These are phyloP conservation scores for Lepidiolamprologus cunningtoni DNA, from an alignment of 2,113 vertebrate genomes.

Conservation along the genomic window DNA sequence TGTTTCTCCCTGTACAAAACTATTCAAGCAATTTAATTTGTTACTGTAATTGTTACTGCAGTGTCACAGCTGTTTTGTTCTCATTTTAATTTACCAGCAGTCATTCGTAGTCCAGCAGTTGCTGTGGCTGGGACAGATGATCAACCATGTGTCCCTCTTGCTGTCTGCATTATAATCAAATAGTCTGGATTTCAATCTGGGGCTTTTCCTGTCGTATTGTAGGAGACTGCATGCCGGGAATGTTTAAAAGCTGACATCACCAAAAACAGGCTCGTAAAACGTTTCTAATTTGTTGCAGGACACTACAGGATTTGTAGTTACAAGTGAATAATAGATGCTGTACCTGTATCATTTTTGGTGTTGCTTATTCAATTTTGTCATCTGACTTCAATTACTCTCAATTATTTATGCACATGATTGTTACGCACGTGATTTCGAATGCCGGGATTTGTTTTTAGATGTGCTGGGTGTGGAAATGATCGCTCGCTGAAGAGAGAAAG, in stretches of 20 bases:
- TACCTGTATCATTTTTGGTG: background rate
- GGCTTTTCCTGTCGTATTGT: background rate
- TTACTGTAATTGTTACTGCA: background rate
- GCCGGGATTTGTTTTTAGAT: background rate
- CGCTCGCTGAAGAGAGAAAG: background rate
- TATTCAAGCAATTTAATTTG: background rate
- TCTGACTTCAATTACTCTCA: background rate
- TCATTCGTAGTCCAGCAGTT: background rate
- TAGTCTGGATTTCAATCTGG: background rate
- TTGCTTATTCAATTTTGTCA: background rate
- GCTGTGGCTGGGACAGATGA: background rate
- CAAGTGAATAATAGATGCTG: background rate
- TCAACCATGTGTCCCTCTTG: background rate
- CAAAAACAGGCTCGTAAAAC: background rate
- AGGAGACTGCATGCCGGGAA: background rate
- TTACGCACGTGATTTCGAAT: background rate
- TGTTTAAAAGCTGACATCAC: background rate
- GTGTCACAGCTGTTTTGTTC: background rate
- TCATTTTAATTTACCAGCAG: background rate
- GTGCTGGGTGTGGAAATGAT: background rate
- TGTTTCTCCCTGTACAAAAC: background rate
- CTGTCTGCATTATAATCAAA: background rate
- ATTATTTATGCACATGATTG: background rate
- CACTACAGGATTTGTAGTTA: background rate
- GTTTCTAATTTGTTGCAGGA: background rate